These are phyloP conservation scores for Antedon mediterranea DNA, from an alignment of 53 echinoderm and acorn worm genomes.

Conservation along the genomic window DNA sequence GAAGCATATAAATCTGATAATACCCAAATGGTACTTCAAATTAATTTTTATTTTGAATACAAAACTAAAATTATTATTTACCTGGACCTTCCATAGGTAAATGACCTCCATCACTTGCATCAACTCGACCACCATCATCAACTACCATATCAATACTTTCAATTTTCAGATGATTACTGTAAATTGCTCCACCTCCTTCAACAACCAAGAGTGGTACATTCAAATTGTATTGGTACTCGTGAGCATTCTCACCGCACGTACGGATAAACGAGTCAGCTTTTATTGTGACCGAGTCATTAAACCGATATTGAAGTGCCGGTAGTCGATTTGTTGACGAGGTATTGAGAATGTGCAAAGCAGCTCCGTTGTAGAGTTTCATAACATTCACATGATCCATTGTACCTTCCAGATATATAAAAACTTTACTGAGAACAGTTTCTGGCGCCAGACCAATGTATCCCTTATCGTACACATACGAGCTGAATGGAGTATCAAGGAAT, in stretches of 20 bases:
- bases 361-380: slow-evolving; percentile 61
- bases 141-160: slow-evolving; percentile 53
- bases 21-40: too few species aligned
- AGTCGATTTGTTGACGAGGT: slow-evolving; percentile 49
- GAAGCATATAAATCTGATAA: too few species aligned
- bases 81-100: slow-evolving; percentile 52
- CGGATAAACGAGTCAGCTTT: slow-evolving; percentile 50
- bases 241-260: slow-evolving; percentile 59
- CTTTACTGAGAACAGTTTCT: slow-evolving; percentile 44
- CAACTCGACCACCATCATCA: slow-evolving; percentile 72
- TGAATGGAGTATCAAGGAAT: slow-evolving; percentile 66
- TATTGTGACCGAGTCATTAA: slow-evolving; percentile 49
- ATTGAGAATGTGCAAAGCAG: slow-evolving; percentile 20
- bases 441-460: slow-evolving; percentile 61
- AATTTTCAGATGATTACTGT: slow-evolving; percentile 50
- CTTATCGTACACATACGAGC: slow-evolving; percentile 47
- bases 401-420: slow-evolving; percentile 62
- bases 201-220: slow-evolving; percentile 27
- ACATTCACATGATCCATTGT: slow-evolving; percentile 66
- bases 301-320: slow-evolving; percentile 32
- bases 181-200: slow-evolving; percentile 72
- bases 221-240: slow-evolving; percentile 36
- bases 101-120: slow-evolving; percentile 64
- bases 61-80: slow-evolving; percentile 16
- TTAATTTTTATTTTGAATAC: too few species aligned